Evolutionary conservation across 2,888 invertebrate genomes (phyloP), one percentile per base, ranked within the genome.

Genomic region (Pinctada fucata): DNA sequence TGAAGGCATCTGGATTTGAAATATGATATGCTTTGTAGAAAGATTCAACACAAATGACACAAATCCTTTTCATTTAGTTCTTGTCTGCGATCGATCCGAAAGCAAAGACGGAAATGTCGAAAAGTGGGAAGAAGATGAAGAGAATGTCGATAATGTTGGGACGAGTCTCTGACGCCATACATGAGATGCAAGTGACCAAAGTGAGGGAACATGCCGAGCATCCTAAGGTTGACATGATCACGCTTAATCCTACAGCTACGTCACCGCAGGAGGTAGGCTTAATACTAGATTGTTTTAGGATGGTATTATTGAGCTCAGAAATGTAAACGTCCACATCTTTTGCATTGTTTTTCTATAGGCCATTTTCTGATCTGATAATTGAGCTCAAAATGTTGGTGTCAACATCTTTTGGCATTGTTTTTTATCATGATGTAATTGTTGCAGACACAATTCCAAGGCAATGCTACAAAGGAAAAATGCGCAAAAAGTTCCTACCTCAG

Each of bases 201-300:
- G 45, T 52, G 13, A 80, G 79, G 10, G 88, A 89, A 52, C 81
- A 84, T 68, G 88, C 88, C 47, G 84, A 86, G 79, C 90, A 86
- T 78, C 91, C 91, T 6, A 91, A 90, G 75, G 87, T 92, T 71
- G 88, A 90, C 78, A 79, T 91, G 13, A 85, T 89, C n/a, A 82
- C 86, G n/a, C 75, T 92, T 10, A 87, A 87, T 75, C 91, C 91
- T 5, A 89, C 89, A n/a, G 88, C 89, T 3, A 82, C 91, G 78
- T 83, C 87, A 0, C 85, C 88, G 70, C 82, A 87, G 69, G 90
- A 91, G 89, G 91, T 91, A 85, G 51, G 82, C 72, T 31, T 10
- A 58, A 10, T n/a, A n/a, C 0, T 31, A 31, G 31, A 31, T 1
- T 31, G 48, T 3, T 79, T 49, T 48, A 58, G n/a, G 31, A 31